Evolutionary conservation across 2,797 vertebrate genomes (phyloP).

Genomic region (Diglossa cyanea): DNA sequence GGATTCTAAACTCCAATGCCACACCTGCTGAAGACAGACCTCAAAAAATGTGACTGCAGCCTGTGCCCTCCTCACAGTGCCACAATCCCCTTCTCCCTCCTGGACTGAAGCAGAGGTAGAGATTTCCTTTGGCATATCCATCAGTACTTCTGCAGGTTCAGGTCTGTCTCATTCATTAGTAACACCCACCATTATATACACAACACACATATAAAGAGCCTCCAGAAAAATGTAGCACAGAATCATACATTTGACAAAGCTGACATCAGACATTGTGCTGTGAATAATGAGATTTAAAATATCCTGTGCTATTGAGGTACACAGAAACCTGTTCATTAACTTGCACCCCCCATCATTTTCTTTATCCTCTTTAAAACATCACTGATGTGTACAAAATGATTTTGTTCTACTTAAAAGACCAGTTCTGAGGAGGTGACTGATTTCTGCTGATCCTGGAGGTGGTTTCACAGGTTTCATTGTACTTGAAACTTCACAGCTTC

Average conservation of each 20-base stretch:
- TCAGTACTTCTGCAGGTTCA: neutral
- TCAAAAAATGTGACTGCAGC: neutral
- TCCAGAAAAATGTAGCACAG: neutral
- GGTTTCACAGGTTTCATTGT: constrained; percentile 70
- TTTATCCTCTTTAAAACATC: constrained; percentile 21
- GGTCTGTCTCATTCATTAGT: neutral
- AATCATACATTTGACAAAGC: neutral
- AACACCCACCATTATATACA: neutral
- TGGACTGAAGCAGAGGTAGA: neutral
- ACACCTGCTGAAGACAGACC: neutral
- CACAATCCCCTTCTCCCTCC: neutral
- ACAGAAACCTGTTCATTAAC: neutral
- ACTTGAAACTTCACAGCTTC: constrained; percentile 69
- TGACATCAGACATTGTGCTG: neutral
- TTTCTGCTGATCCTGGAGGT: constrained; percentile 68
- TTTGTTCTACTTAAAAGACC: constrained; percentile 56
- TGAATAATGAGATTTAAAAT: neutral
- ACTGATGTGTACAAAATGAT: neutral
- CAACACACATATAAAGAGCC: neutral
- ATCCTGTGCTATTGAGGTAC: neutral
- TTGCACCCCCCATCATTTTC: neutral
- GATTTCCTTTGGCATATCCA: neutral
- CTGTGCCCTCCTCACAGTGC: neutral
- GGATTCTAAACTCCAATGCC: neutral
- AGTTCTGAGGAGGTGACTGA: constrained; percentile 46